Base-by-base conservation (phyloP, 2,888 invertebrate genomes). In the Erebia ligea region DNA sequence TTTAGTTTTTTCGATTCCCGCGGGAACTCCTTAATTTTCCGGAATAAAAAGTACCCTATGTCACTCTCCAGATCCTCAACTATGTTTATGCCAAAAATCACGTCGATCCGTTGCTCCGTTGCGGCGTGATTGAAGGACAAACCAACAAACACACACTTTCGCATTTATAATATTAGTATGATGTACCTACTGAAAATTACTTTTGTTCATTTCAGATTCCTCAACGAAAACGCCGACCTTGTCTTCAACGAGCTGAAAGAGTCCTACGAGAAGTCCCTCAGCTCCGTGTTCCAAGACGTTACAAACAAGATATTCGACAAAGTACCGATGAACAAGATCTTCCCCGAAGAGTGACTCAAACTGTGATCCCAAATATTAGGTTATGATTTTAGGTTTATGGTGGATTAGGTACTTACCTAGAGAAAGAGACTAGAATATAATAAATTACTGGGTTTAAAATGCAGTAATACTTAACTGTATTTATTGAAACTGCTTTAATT, bases 251-350 rank as follows among this genome's bases (percentile, higher is more conserved):
- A 96, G 79, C 84, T 96, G 45, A 95, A 96, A 80, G 91, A 92
- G 0, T 95, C 96, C 0, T 96, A 96, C 83, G 95, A 96, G 78
- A 94, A 95, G 71, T 94, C 95, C 11, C 94, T 96, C 71, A 95
- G 96, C 59, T 81, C 94, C 0, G 94, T 96, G 0, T 96, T 96
- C 85, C 91, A 94, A 54, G 94, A 95, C 62, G 91, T 96, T 15
- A 94, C 95, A 0, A 96, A 96, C 80, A 92, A 95, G 76, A 93
- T 96, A 75, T 96, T 96, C 79, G 95, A 94, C 72, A 95, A 94
- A 77, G 95, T 96, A 19, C 95, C 96, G 1, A 93, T 96, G 82
- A 94, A 95, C 76, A 94, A 94, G 76, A 94, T 96, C 77, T 96
- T 96, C 80, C 86, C 94, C 54, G 93, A 88, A 72, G 85, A 90